A percentile compares a stretch with the other conserved stretches of the same genome.
Conservation (phyloP, 2,888 invertebrate species). For the Pantelozetes paolii region DNA sequence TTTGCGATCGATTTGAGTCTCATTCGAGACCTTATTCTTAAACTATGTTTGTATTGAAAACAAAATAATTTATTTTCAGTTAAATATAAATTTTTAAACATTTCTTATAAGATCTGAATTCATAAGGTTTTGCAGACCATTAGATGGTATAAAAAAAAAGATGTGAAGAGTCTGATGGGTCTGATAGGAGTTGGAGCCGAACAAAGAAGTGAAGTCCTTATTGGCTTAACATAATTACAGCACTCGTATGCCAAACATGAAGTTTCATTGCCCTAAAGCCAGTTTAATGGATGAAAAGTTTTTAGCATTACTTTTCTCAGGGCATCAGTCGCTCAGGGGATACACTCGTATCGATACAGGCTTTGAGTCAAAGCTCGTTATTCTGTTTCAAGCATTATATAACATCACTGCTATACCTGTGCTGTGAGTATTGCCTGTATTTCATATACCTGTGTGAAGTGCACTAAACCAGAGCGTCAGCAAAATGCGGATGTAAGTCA, state of each 20-base stretch:
- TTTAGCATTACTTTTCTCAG: constrained; percentile 19
- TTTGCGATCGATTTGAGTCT: constrained; percentile 1
- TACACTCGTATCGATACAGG: constrained; percentile 8
- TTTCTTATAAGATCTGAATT: background rate
- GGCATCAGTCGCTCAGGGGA: constrained; percentile 18
- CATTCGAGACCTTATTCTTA: background rate
- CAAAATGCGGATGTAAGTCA: constrained; percentile 28
- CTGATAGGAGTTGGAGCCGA: constrained; percentile 3
- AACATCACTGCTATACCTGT: background rate
- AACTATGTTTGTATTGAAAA: background rate
- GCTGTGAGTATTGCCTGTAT: background rate
- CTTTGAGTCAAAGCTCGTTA: background rate
- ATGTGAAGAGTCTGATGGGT: background rate
- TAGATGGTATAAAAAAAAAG: background rate
- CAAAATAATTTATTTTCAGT: background rate
- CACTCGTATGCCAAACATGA: background rate
- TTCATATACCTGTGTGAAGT: constrained; percentile 16
- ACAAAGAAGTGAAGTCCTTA: background rate
- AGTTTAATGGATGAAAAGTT: constrained; percentile 6
- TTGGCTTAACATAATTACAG: background rate
- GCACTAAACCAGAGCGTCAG: constrained; percentile 3
- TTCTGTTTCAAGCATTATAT: background rate
- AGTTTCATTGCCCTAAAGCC: background rate
- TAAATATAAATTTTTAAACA: too few species aligned
- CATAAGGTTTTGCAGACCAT: background rate